phyloP scores from a whole-genome alignment of 2,797 vertebrate genomes.

The Typhlichthys eigenmanni region DNA sequence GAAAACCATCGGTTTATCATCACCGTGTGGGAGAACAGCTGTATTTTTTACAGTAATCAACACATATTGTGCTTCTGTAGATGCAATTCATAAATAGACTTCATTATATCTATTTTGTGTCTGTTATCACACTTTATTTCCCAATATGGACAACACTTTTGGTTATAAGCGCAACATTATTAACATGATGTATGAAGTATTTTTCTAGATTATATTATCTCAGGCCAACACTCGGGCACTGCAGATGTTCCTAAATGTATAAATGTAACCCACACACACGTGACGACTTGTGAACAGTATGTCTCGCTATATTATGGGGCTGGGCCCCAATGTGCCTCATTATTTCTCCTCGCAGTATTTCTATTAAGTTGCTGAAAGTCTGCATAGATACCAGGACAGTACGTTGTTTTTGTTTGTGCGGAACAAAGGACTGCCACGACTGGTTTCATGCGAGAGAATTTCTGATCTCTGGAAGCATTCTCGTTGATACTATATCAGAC shows the following conservation, averaged over 20 bases:
- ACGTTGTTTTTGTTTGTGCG: constrained; percentile 11
- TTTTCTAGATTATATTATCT: constrained; percentile 23
- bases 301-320: background rate
- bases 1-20: constrained; percentile 15
- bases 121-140: constrained; percentile 31
- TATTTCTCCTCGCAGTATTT: constrained; percentile 28
- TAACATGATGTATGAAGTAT: background rate
- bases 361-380: constrained; percentile 22
- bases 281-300: constrained; percentile 23
- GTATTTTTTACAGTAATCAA: constrained; percentile 36
- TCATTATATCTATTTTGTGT: constrained; percentile 8
- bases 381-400: constrained; percentile 29
- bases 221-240: too few relatives aligned
- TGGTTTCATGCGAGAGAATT: constrained; percentile 38
- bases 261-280: constrained; percentile 13
- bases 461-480: constrained; percentile 48
- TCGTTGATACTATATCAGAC: constrained; percentile 25
- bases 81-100: constrained; percentile 22
- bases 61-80: constrained; percentile 20
- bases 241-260: background rate
- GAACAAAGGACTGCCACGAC: constrained; percentile 20
- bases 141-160: constrained; percentile 33
- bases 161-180: background rate
- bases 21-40: constrained; percentile 24
- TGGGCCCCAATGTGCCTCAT: constrained; percentile 22